A percentile compares a stretch with the other conserved stretches of the same genome.
Conservation (phyloP, 2,113 vertebrate genomes). For the Phalacrocorax aristotelis region DNA sequence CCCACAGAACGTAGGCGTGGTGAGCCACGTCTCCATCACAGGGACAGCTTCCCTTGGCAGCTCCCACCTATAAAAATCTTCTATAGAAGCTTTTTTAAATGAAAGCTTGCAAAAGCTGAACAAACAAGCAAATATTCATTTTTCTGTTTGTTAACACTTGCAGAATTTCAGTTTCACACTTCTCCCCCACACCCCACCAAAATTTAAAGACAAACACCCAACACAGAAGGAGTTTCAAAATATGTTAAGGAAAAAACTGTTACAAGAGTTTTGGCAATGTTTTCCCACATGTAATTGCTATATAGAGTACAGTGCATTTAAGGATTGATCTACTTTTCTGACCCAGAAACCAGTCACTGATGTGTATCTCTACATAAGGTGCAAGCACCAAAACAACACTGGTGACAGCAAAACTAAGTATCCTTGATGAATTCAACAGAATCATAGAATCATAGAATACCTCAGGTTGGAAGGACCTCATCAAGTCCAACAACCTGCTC, state of each 20-base stretch:
- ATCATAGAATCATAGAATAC: not conserved
- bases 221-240: not conserved
- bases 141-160: not conserved
- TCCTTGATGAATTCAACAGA: not conserved
- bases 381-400: not conserved
- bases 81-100: not conserved
- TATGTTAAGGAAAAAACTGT: not conserved
- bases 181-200: accelerated
- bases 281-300: not conserved
- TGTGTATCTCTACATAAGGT: not conserved
- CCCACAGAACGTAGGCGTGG: not conserved
- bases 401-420: not conserved
- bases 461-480: not conserved
- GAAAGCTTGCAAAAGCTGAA: not conserved
- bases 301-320: not conserved
- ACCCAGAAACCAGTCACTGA: not conserved
- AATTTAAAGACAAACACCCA: not conserved
- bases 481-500: too few species aligned
- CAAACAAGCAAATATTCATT: not conserved
- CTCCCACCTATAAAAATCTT: not conserved
- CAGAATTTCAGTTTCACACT: not conserved
- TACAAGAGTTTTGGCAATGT: not conserved
- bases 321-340: not conserved
- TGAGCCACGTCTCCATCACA: accelerated
- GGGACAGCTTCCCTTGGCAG: not conserved